phyloP scores from a whole-genome alignment of 2,888 invertebrate genomes.

The Neoaliturus tenellus region DNA sequence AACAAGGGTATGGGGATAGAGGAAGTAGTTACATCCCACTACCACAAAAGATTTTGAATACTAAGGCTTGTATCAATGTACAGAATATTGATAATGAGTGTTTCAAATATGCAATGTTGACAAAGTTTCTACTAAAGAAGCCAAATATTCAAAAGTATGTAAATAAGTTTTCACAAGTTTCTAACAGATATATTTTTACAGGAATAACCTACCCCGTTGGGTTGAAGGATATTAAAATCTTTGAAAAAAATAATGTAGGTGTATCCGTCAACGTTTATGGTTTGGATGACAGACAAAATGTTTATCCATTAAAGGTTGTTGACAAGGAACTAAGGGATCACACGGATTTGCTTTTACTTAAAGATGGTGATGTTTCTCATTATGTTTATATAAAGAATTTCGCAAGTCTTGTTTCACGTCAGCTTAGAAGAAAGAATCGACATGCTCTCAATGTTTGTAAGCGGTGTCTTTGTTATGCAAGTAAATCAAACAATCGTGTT shows the following conservation, averaged over 20 bases:
- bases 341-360: not conserved
- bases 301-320: not conserved
- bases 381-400: constrained; percentile 27
- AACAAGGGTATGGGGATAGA: too few species aligned
- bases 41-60: too few species aligned
- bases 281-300: not conserved
- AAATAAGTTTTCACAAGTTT: too few species aligned
- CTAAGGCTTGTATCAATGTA: too few species aligned
- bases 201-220: not conserved
- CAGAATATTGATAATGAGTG: too few species aligned
- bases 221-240: not conserved
- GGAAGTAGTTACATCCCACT: too few species aligned
- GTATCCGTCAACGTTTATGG: not conserved
- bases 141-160: too few species aligned
- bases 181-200: not conserved
- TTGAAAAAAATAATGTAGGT: not conserved
- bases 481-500: not conserved
- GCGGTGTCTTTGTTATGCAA: constrained; percentile 7
- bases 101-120: too few species aligned
- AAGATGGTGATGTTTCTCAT: not conserved
- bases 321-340: not conserved
- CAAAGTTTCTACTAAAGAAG: too few species aligned
- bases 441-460: constrained; percentile 34
- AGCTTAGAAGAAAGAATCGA: not conserved
- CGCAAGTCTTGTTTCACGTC: not conserved